Base-by-base conservation (phyloP, 1,140 invertebrate species). In the Eriosoma lanigerum region DNA sequence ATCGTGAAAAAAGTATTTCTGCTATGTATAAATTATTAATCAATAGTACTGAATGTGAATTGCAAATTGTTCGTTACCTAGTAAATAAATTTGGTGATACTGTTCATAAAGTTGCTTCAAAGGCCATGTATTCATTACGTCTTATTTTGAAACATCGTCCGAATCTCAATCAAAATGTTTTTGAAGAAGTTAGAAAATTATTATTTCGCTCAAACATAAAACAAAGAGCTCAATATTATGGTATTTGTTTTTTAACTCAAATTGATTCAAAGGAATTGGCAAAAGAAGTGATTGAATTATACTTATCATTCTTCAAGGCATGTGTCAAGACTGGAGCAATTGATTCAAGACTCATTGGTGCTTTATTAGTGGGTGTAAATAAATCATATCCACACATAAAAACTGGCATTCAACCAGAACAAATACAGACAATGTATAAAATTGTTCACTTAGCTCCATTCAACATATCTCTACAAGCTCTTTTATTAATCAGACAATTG, bases 51-150 rank as follows among this genome's bases (percentile, higher is more conserved):
- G 96, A 98, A 86, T 92, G 96, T 86, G 96, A 98, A 86, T 90
- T 95, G 88, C 90, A 92, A 84, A 85, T 98, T 32, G 85, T 99
- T 4, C 88, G 89, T 0, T 89, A 92, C 83, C 86, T 99, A 32
- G 92, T 98, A 0, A 99, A 99, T 84, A 99, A 99, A 88, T 88
- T 99, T 19, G 97, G 97, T 56, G 97, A 99, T 87, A 96, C 97
- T 2, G 89, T 90, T 1, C 89, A 92, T 81, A 93, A 94, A 86
- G 90, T 98, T 1, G 94, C 93, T 0, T 93, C 96, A 0, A 95
- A 95, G 86, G 91, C 93, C 0, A 89, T 95, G 52, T 93, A 94
- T 86, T 92, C 94, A 83, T 87, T 99, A n/a, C 92, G 90, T 58
- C 92, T 94, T 84, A 85, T 98, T 2, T 86, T 98, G n/a, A 88